Percentiles rank a stretch among this genome's conserved stretches.
These are phyloP conservation scores for Uloborus plumipes DNA, from an alignment of 2,888 invertebrate species.

Conservation along the genomic window DNA sequence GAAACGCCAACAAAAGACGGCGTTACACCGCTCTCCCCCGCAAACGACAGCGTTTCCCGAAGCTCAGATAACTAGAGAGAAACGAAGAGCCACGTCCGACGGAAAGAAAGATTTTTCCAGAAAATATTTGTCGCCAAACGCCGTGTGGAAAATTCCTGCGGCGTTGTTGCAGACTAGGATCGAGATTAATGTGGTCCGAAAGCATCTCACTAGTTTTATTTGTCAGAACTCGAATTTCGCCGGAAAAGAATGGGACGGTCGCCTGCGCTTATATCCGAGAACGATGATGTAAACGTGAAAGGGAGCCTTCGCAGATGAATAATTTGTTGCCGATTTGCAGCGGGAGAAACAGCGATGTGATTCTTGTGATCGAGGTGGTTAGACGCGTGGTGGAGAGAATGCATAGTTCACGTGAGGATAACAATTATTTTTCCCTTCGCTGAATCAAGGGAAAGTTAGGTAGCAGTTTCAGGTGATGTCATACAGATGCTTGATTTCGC, in stretches of 20 bases:
- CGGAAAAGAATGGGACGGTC: conserved; percentile 7
- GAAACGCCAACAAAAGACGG: too few species aligned
- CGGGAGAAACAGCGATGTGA: too few species aligned
- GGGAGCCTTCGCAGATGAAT: not conserved
- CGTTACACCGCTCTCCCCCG: conserved; percentile 31
- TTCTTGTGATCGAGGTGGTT: not conserved
- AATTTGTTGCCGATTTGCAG: not conserved
- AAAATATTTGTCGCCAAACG: conserved; percentile 49
- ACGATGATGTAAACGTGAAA: conserved; percentile 12
- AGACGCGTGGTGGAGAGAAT: too few species aligned
- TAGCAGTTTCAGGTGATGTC: too few species aligned
- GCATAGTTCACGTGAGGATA: too few species aligned
- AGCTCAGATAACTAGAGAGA: conserved; percentile 51
- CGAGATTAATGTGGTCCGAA: conserved; percentile 46
- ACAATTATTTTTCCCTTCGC: too few species aligned
- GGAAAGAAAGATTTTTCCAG: conserved; percentile 39
- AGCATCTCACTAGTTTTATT: conserved; percentile 52
- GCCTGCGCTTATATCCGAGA: conserved; percentile 11
- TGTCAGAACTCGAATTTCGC: conserved; percentile 47
- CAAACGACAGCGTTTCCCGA: not conserved
- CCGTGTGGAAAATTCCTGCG: conserved; percentile 30
- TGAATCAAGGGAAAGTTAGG: too few species aligned
- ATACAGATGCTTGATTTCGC: too few species aligned
- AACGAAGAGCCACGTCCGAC: conserved; percentile 54
- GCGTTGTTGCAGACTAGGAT: conserved; percentile 25